Evolutionary conservation across 2,113 vertebrate genomes (phyloP), one percentile per base, ranked within the genome.

Genomic region (Geothlypis trichas): DNA sequence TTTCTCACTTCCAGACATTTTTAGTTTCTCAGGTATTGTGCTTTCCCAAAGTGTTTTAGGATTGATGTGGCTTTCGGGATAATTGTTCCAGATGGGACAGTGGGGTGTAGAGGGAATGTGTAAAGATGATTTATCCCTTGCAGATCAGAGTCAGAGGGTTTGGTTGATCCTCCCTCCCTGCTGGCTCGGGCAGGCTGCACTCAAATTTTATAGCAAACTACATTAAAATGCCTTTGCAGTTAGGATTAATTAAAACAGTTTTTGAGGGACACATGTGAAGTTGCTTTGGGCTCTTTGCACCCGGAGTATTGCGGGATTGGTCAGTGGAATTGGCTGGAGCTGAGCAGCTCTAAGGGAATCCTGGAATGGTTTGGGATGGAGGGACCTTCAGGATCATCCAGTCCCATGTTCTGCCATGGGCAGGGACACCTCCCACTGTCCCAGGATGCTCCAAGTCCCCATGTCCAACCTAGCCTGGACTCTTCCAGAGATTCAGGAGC

Each of bases 71-170:
- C 49, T 93, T 83, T 76, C 0, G 30, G 94, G 67, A 79, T 85
- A 58, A 44, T 80, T 54, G 71, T 91, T 91, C 93, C 93, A 92
- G 90, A 91, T 94, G 85, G 52, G 92, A 31, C 85, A 65, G 68
- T 85, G 90, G 92, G 82, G 72, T 26, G 73, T 51, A n/a, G 35
- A 57, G 46, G 11, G 2, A 57, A 15, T n/a, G 68, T 57, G 76
- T 81, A 57, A 81, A 71, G 89, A 78, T 97, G 92, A 96, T 96
- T 96, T 91, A 86, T 95, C 63, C 61, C 63, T 88, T 81, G 63
- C 84, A 88, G 75, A 91, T 63, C 78, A 47, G 51, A 87, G 80
- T 63, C 84, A 35, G 67, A n/a, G 74, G 20, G 63, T 58, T 69
- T 80, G 51, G 68, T 67, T 44, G 24, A 59, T 77, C 79, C 57